Conservation (phyloP, 1,140 invertebrate genomes). For the Bombus affinis region DNA sequence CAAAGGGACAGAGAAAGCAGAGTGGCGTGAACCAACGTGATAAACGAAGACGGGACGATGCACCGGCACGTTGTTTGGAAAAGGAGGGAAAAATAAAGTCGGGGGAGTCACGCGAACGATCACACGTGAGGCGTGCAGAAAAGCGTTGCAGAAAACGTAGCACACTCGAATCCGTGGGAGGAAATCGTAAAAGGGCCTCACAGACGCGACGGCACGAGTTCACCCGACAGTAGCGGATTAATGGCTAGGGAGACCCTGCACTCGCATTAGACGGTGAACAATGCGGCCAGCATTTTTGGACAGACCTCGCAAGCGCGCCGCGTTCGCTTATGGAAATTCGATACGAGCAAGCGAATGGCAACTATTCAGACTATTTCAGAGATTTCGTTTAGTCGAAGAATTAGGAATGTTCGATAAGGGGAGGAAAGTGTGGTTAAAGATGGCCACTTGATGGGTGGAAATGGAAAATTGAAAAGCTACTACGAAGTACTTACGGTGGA, state of each 20-base stretch:
- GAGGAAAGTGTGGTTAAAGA: no score
- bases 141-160: slow-evolving; percentile 59
- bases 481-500: no score
- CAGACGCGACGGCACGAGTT: slow-evolving; percentile 40
- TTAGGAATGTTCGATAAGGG: no score
- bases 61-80: not conserved
- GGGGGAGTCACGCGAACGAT: slow-evolving; percentile 60
- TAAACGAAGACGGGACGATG: not conserved
- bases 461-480: no score
- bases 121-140: slow-evolving; percentile 65
- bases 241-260: slow-evolving; percentile 43
- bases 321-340: slow-evolving; percentile 36
- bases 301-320: not conserved
- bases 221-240: slow-evolving; percentile 48
- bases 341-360: not conserved
- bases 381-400: not conserved
- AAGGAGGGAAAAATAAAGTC: not conserved
- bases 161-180: slow-evolving; percentile 51
- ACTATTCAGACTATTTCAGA: not conserved
- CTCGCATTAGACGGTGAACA: slow-evolving; percentile 46
- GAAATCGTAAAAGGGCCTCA: slow-evolving; percentile 69
- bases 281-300: slow-evolving; percentile 37
- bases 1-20: not conserved
- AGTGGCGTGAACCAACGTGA: slow-evolving; percentile 9
- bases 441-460: no score